Percentiles rank a stretch among this genome's conserved stretches.
phyloP scores from a whole-genome alignment of 1,140 invertebrate species.

The Lepidostoma basale region DNA sequence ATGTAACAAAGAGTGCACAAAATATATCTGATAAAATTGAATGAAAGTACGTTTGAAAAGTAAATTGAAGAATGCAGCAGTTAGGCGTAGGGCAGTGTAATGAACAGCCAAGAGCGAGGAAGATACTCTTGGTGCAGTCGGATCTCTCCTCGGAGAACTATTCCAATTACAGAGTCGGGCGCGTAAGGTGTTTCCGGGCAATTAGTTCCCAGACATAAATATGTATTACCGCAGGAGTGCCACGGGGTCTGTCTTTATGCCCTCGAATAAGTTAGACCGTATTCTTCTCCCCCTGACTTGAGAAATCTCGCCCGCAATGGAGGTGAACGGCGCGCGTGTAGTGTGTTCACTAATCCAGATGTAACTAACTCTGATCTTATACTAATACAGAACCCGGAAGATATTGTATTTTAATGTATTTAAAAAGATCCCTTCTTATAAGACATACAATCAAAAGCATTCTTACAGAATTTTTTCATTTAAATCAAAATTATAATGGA shows the following conservation, averaged over 20 bases:
- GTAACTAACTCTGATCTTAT: too few relatives aligned
- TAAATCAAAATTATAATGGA: too few relatives aligned
- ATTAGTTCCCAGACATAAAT: constrained; percentile 40
- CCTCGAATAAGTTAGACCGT: constrained; percentile 17
- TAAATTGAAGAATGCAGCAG: background rate
- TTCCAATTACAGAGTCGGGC: constrained; percentile 41
- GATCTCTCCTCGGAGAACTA: constrained; percentile 32
- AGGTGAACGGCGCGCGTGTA: too few relatives aligned
- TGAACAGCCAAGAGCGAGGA: background rate
- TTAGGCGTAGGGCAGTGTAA: background rate
- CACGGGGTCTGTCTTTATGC: constrained; percentile 3
- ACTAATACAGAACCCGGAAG: too few relatives aligned
- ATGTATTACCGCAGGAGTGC: constrained; percentile 35
- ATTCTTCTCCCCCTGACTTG: constrained; percentile 9
- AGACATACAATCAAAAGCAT: too few relatives aligned
- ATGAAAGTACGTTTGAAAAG: too few relatives aligned
- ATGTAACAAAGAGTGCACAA: too few relatives aligned
- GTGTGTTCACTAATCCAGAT: too few relatives aligned
- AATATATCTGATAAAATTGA: too few relatives aligned
- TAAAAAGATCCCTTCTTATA: too few relatives aligned
- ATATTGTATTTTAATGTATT: too few relatives aligned
- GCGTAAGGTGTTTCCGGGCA: constrained; percentile 41
- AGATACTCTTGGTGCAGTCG: constrained; percentile 8
- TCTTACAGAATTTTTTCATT: too few relatives aligned
- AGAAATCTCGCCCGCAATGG: constrained; percentile 7